Base-by-base conservation (phyloP, 2,113 vertebrate species). In the Morone chrysops region DNA sequence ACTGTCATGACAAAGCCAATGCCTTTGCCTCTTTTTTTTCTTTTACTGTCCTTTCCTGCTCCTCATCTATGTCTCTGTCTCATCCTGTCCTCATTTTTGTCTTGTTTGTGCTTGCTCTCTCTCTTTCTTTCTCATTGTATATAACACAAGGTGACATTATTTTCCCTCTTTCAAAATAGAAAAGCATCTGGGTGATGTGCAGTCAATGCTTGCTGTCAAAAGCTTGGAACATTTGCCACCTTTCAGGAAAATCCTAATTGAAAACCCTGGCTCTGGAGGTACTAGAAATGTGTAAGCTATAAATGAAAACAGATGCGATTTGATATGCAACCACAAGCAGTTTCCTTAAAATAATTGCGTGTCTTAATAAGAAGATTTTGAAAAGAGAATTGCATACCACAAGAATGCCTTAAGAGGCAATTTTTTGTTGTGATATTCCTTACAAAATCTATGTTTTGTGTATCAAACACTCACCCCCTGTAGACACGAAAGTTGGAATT, bases 1-100 rank as follows among this genome's bases (percentile, higher is more conserved):
- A 76, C 86, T 93, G 90, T 90, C 81, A 91, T 77, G 89, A 91
- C 87, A 92, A 94, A 94, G 92, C 85, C 72, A 62, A 66, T 66
- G 83, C 75, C 61, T 92, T 78, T 68, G 54, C 75, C 50, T 82
- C 31, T 71, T 69, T 63, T 75, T 69, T 71, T 36, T 51, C 67
- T 76, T 63, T 78, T 38, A 48, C 81, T 78, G 77, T 90, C 83
- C 85, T 48, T 82, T 87, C 89, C 85, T 75, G 79, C 62, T 72
- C 68, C 73, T 82, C 81, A n/a, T 78, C 79, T 75, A 7, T 83
- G 70, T 83, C 86, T 83, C 59, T 79, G 72, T 78, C 84, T 85
- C 81, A 62, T 83, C 57, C 80, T 53, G 79, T 92, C 38, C 84
- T 86, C 79, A 61, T 90, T 91, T 73, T 76, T 78, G 85, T 82